Percentiles rank a stretch among this genome's conserved stretches.
Conservation (phyloP, 2,113 vertebrate species). For the Psammodynastes pulverulentus region DNA sequence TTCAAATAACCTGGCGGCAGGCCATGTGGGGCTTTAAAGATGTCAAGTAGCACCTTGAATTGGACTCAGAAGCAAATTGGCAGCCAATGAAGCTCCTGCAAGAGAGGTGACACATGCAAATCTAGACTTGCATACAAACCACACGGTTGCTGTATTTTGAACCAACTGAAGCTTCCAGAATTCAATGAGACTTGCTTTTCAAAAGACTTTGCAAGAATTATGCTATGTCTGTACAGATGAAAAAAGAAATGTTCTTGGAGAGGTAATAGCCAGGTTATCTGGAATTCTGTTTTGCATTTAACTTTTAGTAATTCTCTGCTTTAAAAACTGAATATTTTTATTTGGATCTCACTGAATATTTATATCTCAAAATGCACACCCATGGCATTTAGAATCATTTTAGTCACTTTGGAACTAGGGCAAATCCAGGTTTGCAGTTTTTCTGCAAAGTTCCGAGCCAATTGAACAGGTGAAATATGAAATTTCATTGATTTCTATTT, state of each 20-base stretch:
- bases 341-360: not conserved
- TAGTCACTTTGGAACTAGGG: not conserved
- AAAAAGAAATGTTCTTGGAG: not conserved
- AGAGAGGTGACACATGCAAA: too few species aligned
- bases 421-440: not conserved
- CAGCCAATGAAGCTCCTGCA: too few species aligned
- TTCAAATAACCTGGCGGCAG: too few species aligned
- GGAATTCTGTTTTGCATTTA: not conserved
- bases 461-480: not conserved
- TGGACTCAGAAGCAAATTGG: too few species aligned
- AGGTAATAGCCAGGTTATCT: not conserved
- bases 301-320: not conserved
- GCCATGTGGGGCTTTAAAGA: too few species aligned
- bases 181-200: not conserved
- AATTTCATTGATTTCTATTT: conserved; percentile 29
- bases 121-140: too few species aligned
- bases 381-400: not conserved
- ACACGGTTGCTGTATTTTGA: too few species aligned
- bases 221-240: not conserved
- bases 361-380: not conserved
- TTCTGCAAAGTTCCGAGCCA: conserved; percentile 17
- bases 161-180: not conserved
- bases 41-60: too few species aligned
- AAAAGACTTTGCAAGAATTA: not conserved
- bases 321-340: not conserved